Percentiles rank a stretch among this genome's conserved stretches.
phyloP scores from a whole-genome alignment of 2,888 invertebrate species.

The Pseudococcus viburni region DNA sequence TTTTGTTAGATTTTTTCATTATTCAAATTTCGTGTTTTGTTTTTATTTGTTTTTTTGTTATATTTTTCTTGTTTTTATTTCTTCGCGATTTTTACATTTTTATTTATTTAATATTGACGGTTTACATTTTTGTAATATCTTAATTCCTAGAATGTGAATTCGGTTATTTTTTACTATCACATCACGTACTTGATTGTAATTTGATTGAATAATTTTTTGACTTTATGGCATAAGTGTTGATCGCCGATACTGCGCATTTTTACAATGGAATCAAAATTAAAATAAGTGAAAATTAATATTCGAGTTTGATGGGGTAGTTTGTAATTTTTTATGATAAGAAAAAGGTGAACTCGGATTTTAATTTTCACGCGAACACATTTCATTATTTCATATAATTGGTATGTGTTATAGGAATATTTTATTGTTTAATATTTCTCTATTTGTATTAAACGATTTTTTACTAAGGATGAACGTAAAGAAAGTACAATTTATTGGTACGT shows the following conservation, averaged over 20 bases:
- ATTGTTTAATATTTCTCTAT: slow-evolving; percentile 44
- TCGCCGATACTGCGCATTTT: slow-evolving; percentile 37
- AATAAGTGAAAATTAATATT: slow-evolving; percentile 26
- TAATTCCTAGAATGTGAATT: slow-evolving; percentile 32
- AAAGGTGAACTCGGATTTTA: background rate
- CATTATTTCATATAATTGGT: background rate
- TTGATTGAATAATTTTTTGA: background rate
- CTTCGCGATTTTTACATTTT: slow-evolving; percentile 55
- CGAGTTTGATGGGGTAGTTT: background rate
- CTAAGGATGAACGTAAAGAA: slow-evolving; percentile 63
- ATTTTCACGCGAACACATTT: background rate
- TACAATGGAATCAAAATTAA: slow-evolving; percentile 16
- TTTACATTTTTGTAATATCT: slow-evolving; percentile 48
- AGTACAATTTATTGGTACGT: slow-evolving; percentile 63
- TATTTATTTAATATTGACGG: slow-evolving; percentile 12
- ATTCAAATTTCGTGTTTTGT: slow-evolving; percentile 39
- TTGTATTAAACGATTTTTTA: slow-evolving; percentile 34
- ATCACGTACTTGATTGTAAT: slow-evolving; percentile 47
- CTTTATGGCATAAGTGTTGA: slow-evolving; percentile 32
- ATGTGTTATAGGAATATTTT: slow-evolving; percentile 31
- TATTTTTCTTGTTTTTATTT: slow-evolving; percentile 34
- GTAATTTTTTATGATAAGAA: background rate
- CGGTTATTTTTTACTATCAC: background rate
- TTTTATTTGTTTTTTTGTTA: slow-evolving; percentile 5
- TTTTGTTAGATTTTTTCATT: slow-evolving; percentile 46